Evolutionary conservation across 2,113 vertebrate species (phyloP), one percentile per base, ranked within the genome.

Genomic region (Sitta europaea): DNA sequence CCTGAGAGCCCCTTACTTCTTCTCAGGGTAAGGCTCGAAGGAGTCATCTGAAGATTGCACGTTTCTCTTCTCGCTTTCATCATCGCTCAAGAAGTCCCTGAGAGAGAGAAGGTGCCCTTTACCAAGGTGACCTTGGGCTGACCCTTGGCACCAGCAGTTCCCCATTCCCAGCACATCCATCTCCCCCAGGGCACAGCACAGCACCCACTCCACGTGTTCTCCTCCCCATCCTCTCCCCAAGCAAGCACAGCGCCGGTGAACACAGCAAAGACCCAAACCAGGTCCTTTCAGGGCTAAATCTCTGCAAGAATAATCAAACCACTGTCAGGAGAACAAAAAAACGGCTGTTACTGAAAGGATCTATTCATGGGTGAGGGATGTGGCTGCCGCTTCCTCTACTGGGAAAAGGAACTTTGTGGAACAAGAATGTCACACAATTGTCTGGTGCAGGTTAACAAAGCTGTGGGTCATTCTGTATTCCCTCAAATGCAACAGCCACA

Each of bases 81-180:
- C 99, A 0, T 99, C 99, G 0, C 98, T 98, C 65, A 98, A 97
- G 86, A 97, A 89, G 57, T 98, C 98, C 96, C 99, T 99, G 92
- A 38, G 79, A 79, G 91, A 96, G 61, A 94, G 74, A 51, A 97
- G 45, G 53, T 4, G 48, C 9, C 8, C 35, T 85, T 98, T 61
- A 96, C 62, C 17, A 3, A 40, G 3, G 3, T 33, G 29, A 63
- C 48, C 31, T 24, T 0, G 4, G 10, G 59, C 62, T 27, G 51
- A 51, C n/a, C 5, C 75, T 14, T 4, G 5, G 79, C 94, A 31
- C 35, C 72, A 22, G 33, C 59, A 42, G 27, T 16, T 72, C 45
- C 21, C 67, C 7, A 1, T 15, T 78, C 71, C 90, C 92, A n/a
- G 71, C 2, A 25, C 70, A 4, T 54, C 75, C 85, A 25, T 68